phyloP scores from a whole-genome alignment of 2,113 vertebrate genomes.

The Alectura lathami region DNA sequence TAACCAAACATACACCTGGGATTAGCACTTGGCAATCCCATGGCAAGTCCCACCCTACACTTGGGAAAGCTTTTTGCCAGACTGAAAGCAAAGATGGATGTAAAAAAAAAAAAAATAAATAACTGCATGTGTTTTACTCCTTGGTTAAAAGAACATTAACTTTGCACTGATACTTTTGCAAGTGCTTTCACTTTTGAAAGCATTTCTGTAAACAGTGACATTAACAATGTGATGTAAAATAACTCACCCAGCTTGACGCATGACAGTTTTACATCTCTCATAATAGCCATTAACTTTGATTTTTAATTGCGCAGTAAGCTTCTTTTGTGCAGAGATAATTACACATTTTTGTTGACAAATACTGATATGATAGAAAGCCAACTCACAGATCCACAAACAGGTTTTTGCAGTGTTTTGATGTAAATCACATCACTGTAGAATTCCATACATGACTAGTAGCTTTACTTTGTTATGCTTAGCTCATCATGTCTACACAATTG shows the following conservation, averaged over 20 bases:
- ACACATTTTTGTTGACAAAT: neutral
- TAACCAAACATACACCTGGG: neutral
- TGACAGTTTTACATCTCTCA: neutral
- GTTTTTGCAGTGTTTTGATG: neutral
- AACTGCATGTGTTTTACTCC: neutral
- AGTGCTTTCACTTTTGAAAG: neutral
- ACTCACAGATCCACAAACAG: neutral
- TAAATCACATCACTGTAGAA: neutral
- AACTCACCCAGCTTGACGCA: neutral
- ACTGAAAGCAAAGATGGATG: neutral
- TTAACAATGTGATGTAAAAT: neutral
- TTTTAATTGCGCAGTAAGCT: neutral
- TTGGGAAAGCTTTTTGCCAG: neutral
- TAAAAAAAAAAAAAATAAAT: too few species aligned
- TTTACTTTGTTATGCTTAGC: neutral
- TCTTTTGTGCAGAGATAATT: neutral
- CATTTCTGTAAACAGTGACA: neutral
- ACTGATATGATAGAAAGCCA: neutral
- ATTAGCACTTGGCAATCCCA: neutral
- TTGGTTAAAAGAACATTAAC: neutral
- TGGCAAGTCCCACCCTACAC: neutral
- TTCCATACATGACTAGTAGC: neutral
- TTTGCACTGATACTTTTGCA: neutral
- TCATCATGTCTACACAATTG: neutral
- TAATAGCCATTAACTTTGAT: neutral